Percentiles rank a stretch among this genome's conserved stretches.
These are phyloP conservation scores for Poliocrania exsul DNA, from an alignment of 2,797 vertebrate species.

Conservation along the genomic window DNA sequence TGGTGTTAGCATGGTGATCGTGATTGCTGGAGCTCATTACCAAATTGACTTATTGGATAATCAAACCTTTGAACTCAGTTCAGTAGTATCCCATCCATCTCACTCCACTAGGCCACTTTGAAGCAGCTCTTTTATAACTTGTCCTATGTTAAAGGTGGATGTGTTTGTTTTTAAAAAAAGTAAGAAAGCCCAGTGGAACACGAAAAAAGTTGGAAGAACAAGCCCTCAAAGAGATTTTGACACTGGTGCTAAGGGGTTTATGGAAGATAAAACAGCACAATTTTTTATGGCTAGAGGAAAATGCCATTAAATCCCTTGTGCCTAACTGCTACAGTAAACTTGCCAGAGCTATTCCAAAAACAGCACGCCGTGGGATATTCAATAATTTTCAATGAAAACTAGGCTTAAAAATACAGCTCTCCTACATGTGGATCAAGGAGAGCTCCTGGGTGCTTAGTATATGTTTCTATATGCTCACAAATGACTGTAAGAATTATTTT, in stretches of 20 bases:
- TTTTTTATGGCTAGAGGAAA: background rate
- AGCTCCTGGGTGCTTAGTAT: background rate
- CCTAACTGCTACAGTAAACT: background rate
- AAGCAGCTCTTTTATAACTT: background rate
- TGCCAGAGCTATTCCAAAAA: background rate
- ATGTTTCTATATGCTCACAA: background rate
- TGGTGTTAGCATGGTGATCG: background rate
- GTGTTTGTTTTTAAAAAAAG: conserved; percentile 14
- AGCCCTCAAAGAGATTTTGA: background rate
- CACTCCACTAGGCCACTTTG: background rate
- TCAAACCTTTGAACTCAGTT: background rate
- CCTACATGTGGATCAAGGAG: background rate
- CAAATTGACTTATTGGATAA: background rate
- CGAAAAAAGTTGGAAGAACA: background rate
- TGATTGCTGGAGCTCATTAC: background rate
- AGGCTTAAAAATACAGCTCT: background rate
- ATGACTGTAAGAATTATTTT: background rate
- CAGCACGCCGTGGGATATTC: background rate
- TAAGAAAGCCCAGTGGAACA: background rate
- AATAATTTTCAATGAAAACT: background rate
- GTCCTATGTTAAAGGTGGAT: background rate
- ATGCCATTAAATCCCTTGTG: background rate
- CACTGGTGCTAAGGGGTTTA: background rate
- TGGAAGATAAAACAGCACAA: background rate
- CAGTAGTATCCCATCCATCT: background rate